Evolutionary conservation across 2,888 invertebrate species (phyloP), one percentile per base, ranked within the genome.

Genomic region (Tineola bisselliella): DNA sequence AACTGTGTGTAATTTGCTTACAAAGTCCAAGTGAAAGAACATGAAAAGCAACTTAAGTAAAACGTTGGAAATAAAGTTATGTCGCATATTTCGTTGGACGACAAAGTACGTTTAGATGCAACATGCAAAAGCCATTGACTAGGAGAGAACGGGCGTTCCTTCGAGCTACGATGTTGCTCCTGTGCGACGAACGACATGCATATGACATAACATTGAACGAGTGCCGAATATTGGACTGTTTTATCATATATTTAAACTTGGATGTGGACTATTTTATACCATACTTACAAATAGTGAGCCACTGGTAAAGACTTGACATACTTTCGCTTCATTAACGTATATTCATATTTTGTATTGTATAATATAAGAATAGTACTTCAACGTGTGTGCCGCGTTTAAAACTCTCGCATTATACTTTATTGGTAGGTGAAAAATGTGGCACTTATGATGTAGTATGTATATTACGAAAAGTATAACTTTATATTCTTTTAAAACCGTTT

Each of bases 101-200:
- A 25, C 54, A 25, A 54, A 48, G 48, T 17, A 48, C 48, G 48
- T 48, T 48, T 48, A 25, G 48, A 72, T 76, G 74, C 73, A 75
- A 80, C 81, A 78, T 76, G 77, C 76, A 77, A 80, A 79, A 76
- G 75, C 77, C 75, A 79, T 79, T 76, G 73, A 74, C 75, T 66
- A 65, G 64, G 64, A 70, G 67, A 72, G 73, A 75, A 77, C 75
- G 71, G 72, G 69, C 71, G 72, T 75, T 66, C 65, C 67, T 67
- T 63, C 65, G 65, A 69, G 67, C 67, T 68, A 65, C 65, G 68
- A 63, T 69, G 62, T 61, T 63, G 65, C 48, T 18, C 15, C 48
- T 48, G n/a, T 13, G 18, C 54, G 54, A 54, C 11, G 54, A 19
- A 54, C 52, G 12, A 43, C n/a, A 54, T 54, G 54, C 54, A 54